Evolutionary conservation across 2,113 vertebrate genomes (phyloP).

Genomic region (Chaetops frenatus): DNA sequence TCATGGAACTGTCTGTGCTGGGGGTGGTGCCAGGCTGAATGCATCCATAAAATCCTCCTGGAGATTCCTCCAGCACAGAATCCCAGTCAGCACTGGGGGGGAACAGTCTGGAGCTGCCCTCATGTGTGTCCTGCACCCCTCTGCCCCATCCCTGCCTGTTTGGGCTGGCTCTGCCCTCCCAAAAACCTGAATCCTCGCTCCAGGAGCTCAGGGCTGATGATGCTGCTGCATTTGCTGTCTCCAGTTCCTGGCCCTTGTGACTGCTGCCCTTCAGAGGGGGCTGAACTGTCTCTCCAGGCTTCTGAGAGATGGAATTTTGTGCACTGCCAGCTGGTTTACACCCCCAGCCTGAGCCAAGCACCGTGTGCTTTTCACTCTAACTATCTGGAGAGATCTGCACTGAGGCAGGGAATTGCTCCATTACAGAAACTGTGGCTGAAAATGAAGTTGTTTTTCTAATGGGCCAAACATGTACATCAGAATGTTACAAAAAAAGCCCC

Average conservation of each 20-base stretch:
- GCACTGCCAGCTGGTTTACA: background rate
- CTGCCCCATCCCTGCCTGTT: background rate
- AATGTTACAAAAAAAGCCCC: background rate
- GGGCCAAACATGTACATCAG: background rate
- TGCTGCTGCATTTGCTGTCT: background rate
- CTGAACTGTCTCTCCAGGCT: background rate
- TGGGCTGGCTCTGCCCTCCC: background rate
- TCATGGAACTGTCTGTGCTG: background rate
- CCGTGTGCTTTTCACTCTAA: background rate
- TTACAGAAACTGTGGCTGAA: background rate
- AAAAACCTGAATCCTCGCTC: background rate
- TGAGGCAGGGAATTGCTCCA: background rate
- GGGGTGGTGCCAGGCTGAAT: background rate
- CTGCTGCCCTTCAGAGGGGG: background rate
- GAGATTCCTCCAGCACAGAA: background rate
- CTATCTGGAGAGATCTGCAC: background rate
- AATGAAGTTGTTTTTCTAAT: conserved; percentile 24
- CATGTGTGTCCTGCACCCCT: accelerated
- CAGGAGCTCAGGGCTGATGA: background rate
- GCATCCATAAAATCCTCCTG: background rate
- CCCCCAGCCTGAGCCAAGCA: background rate
- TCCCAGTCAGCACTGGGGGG: background rate
- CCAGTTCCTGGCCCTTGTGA: accelerated
- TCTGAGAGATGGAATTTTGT: background rate
- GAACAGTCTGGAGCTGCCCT: background rate